Base-by-base conservation (phyloP, 2,888 invertebrate species). In the Xestia sexstrigata region DNA sequence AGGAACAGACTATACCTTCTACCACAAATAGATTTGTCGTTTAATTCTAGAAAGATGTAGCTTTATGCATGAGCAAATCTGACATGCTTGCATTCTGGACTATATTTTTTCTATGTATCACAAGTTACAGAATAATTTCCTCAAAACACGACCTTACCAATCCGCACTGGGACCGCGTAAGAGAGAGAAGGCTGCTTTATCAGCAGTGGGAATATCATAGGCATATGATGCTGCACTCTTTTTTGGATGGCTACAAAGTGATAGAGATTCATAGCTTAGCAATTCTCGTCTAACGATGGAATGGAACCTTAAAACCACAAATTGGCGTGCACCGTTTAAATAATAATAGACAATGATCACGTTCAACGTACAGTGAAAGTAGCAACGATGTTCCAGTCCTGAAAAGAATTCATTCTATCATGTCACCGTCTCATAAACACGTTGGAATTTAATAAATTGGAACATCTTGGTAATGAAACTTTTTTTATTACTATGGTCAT, bases 341-440 rank as follows among this genome's bases (percentile, higher is more conserved):
- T 83, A 74, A 81, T 78, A 87, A 84, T 84, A 82, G 86, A 90
- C 82, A 88, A 79, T 73, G 78, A 87, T 89, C 81, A 76, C 87
- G 70, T 76, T 72, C 17, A 76, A 77, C 85, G 91, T 86, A 78
- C 60, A 89, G 93, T 91, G 94, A 95, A 95, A 95, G 94, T 92
- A 83, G 77, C 74, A 76, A 79, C 83, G 77, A 75, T 73, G 72
- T 58, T 84, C 75, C 73, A 81, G 62, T 71, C 80, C 78, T 83
- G 70, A 82, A 81, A 80, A 42, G 30, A 76, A 71, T 69, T 70
- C 35, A 17, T 82, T 82, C 79, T 72, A 73, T 85, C 75, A 76
- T 78, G 74, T 76, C 76, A 73, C 60, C 15, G 62, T 52, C 45
- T 65, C 66, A 78, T 78, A 81, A 78, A 72, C 70, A 79, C 79